A percentile compares a stretch with the other conserved stretches of the same genome.
These are phyloP conservation scores for Bombus cullumanus DNA, from an alignment of 1,140 invertebrate genomes.

Conservation along the genomic window DNA sequence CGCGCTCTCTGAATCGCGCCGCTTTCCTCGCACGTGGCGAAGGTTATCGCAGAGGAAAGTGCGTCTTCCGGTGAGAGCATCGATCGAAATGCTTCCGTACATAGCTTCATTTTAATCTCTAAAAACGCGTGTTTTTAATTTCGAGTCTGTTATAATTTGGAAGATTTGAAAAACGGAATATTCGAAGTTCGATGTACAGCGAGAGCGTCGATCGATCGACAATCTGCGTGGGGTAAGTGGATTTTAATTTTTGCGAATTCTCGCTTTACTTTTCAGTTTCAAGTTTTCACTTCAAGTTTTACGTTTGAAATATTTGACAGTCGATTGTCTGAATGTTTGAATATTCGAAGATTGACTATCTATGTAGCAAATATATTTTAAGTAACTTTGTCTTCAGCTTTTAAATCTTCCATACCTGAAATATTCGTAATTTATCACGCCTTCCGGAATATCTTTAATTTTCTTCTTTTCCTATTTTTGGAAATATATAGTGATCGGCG, in stretches of 20 bases:
- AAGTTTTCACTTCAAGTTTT: too few relatives aligned
- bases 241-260: too few relatives aligned
- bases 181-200: not conserved
- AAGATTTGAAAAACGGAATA: too few relatives aligned
- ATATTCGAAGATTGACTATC: too few relatives aligned
- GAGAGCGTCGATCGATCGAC: conserved; percentile 3
- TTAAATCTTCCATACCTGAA: not conserved
- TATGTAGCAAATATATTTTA: too few relatives aligned
- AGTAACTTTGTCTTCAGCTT: not conserved
- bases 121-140: too few relatives aligned
- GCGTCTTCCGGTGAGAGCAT: conserved; percentile 25
- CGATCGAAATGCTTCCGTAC: not conserved
- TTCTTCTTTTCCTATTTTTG: not conserved
- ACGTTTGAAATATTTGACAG: not conserved
- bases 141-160: too few relatives aligned
- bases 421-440: not conserved
- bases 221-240: not conserved
- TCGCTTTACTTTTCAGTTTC: not conserved
- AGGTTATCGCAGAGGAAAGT: conserved; percentile 37
- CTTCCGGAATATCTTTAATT: not conserved
- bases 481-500: not conserved
- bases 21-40: conserved; percentile 35
- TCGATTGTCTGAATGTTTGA: too few relatives aligned
- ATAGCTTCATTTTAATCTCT: too few relatives aligned
- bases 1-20: conserved; percentile 41